Evolutionary conservation across 1,140 invertebrate species (phyloP).

Genomic region (Drosophila erecta): DNA sequence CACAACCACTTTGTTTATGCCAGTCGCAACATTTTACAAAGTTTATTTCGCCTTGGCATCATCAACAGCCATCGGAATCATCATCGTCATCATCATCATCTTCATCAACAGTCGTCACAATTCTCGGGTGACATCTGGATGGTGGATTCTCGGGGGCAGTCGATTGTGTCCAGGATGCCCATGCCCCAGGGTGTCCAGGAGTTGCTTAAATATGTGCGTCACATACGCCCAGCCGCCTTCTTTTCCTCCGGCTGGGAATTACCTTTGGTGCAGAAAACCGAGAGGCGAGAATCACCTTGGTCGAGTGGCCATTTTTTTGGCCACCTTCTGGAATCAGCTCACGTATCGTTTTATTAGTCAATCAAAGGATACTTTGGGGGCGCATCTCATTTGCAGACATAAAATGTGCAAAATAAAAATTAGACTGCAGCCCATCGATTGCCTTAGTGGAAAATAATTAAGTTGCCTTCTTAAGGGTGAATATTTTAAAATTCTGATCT

Average conservation of each 20-base stretch:
- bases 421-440: not conserved
- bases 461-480: not conserved
- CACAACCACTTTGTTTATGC: slow-evolving; percentile 54
- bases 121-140: slow-evolving; percentile 64
- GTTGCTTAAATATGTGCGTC: slow-evolving; percentile 76
- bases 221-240: slow-evolving; percentile 53
- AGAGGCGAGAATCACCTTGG: slow-evolving; percentile 63
- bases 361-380: slow-evolving; percentile 74
- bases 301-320: slow-evolving; percentile 54
- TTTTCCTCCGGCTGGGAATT: slow-evolving; percentile 41
- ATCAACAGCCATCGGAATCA: slow-evolving; percentile 68
- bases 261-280: slow-evolving; percentile 60
- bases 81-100: slow-evolving; percentile 34
- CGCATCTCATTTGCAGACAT: slow-evolving; percentile 52
- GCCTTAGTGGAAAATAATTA: slow-evolving; percentile 15
- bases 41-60: slow-evolving; percentile 68
- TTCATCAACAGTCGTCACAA: slow-evolving; percentile 41
- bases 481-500: not conserved
- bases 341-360: slow-evolving; percentile 81
- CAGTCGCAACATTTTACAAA: slow-evolving; percentile 68
- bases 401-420: slow-evolving; percentile 15
- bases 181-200: slow-evolving; percentile 44
- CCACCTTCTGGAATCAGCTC: slow-evolving; percentile 57
- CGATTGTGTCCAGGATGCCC: slow-evolving; percentile 9
- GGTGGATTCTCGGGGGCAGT: slow-evolving; percentile 1